Conservation (phyloP, 1,140 invertebrate species). For the Metaphire vulgaris region DNA sequence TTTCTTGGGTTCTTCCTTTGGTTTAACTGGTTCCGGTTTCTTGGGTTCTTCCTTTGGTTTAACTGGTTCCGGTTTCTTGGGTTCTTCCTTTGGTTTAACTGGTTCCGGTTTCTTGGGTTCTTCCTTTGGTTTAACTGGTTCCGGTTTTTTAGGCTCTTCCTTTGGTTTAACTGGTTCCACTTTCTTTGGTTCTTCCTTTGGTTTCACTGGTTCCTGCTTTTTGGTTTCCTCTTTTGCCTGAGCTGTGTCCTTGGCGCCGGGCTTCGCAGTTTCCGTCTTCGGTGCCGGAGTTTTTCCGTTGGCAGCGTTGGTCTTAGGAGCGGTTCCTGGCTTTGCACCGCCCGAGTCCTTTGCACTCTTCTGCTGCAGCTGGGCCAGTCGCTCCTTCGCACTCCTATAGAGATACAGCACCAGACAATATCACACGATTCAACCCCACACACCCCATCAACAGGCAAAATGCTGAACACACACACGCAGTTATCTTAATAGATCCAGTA, state of each 20-base stretch:
- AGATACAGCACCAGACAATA: too few relatives aligned
- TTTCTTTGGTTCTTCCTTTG: not conserved
- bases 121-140: slow-evolving; percentile 7
- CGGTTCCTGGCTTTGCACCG: not conserved
- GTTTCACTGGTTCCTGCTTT: not conserved
- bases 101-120: slow-evolving; percentile 18
- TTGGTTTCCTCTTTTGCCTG: not conserved
- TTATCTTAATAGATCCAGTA: too few relatives aligned
- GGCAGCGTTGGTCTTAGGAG: not conserved
- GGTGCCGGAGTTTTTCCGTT: not conserved
- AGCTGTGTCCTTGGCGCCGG: not conserved
- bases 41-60: slow-evolving; percentile 14
- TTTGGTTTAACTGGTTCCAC: slow-evolving; percentile 7
- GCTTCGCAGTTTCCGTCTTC: not conserved
- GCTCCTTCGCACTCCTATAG: not conserved
- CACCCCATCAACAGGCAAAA: too few relatives aligned
- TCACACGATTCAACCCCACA: too few relatives aligned
- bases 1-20: not conserved
- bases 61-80: not conserved
- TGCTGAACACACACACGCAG: too few relatives aligned
- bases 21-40: slow-evolving; percentile 4
- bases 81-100: not conserved
- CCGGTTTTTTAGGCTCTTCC: not conserved
- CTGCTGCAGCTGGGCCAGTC: not conserved
- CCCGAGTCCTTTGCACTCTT: not conserved